These are phyloP conservation scores for Melanostoma scalare DNA, from an alignment of 2,888 invertebrate genomes.

Conservation along the genomic window DNA sequence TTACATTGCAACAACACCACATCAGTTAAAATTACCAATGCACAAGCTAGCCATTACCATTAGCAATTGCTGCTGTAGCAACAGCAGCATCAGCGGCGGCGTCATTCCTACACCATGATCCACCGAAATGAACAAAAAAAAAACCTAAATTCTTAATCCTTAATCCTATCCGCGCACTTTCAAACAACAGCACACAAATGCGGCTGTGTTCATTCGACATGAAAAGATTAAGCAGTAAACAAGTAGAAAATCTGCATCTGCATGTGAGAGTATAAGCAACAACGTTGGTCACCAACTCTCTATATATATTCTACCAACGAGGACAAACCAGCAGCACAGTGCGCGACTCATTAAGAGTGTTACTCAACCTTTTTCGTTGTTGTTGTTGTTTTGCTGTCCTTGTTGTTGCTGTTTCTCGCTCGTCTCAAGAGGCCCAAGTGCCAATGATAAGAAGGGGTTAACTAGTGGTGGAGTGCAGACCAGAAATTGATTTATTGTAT, in stretches of 20 bases:
- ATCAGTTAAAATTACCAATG: conserved; percentile 71
- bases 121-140: conserved; percentile 25
- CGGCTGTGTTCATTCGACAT: conserved; percentile 52
- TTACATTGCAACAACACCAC: conserved; percentile 63
- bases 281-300: conserved; percentile 43
- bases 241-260: conserved; percentile 69
- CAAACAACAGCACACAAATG: conserved; percentile 14
- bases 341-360: conserved; percentile 62
- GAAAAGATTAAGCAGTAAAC: conserved; percentile 68
- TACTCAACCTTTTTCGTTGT: conserved; percentile 15
- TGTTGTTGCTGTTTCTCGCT: conserved; percentile 1
- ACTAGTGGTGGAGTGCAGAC: conserved; percentile 68
- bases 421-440: conserved; percentile 33
- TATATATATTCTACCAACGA: no score
- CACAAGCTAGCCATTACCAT: conserved; percentile 66
- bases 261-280: conserved; percentile 41
- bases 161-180: conserved; percentile 41
- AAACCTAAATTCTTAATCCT: conserved; percentile 56
- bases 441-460: conserved; percentile 56
- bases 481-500: conserved; percentile 77
- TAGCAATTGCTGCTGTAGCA: conserved; percentile 57
- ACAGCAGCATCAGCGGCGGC: not conserved
- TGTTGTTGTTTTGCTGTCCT: conserved; percentile 33
- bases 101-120: conserved; percentile 16
- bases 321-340: conserved; percentile 44